Evolutionary conservation across 2,888 invertebrate species (phyloP).

Genomic region (Altica lythri): DNA sequence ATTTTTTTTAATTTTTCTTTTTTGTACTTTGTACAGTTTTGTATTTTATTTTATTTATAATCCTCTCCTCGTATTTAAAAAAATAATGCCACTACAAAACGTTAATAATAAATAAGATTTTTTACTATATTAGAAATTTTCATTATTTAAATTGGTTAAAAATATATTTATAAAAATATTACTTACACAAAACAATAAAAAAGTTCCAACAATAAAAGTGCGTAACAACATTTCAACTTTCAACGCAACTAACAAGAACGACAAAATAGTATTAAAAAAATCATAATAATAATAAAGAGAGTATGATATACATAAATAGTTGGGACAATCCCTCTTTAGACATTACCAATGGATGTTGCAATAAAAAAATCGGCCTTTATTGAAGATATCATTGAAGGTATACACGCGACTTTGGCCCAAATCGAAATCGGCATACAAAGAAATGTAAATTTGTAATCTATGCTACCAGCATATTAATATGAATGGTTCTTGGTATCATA

Average conservation of each 20-base stretch:
- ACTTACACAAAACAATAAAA: conserved; percentile 13
- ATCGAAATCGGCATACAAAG: conserved; percentile 10
- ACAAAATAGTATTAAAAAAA: conserved; percentile 4
- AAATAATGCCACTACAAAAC: too few species aligned
- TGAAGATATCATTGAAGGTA: conserved; percentile 10
- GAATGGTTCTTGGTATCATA: neutral
- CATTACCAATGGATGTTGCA: conserved; percentile 12
- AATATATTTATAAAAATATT: neutral
- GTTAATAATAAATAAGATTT: too few species aligned
- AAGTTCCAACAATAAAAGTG: conserved; percentile 3
- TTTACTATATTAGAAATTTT: too few species aligned
- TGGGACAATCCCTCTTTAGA: conserved; percentile 32
- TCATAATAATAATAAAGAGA: conserved; percentile 26
- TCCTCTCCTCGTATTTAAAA: too few species aligned
- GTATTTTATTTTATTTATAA: too few species aligned
- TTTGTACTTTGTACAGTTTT: too few species aligned
- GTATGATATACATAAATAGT: conserved; percentile 34
- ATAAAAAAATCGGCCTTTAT: conserved; percentile 7
- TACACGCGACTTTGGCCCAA: conserved; percentile 17
- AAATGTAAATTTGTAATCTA: conserved; percentile 1
- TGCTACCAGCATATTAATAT: conserved; percentile 16
- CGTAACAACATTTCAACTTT: conserved; percentile 17
- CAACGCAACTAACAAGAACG: neutral
- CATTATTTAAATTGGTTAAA: too few species aligned
- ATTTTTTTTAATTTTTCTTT: too few species aligned